Base-by-base conservation (phyloP, 2,888 invertebrate genomes). In the Eledona agricola region DNA sequence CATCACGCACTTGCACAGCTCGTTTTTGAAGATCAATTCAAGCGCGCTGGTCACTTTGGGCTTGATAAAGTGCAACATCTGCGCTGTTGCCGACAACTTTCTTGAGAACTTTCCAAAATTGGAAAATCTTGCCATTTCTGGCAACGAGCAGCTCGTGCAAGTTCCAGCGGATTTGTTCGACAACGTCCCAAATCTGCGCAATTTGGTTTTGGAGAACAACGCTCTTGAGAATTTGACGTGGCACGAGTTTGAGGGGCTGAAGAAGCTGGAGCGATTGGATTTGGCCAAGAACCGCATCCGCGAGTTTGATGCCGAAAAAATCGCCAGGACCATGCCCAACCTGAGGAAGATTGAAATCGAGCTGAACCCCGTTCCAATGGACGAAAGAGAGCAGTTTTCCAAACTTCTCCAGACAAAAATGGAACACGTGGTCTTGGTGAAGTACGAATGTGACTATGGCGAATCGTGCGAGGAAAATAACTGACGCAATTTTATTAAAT, bases 211-310 rank as follows among this genome's bases (percentile, higher is more conserved):
- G n/a, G n/a, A 19, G 20, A 5, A 5, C 4, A 19, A 19, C 20
- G n/a, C 4, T 19, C n/a, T 19, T 5, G 4, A 19, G 20, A 19
- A 19, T n/a, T 4, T 19, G 20, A 5, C 20, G 20, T 19, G 20
- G 20, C 4, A 5, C n/a, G 20, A 19, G n/a, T 19, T 19, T 19
- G 20, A 5, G 20, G 20, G 20, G 4, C 20, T 19, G n/a, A 19
- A 19, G n/a, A 4, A 19, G n/a, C 20, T 19, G n/a, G n/a, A 19
- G n/a, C 20, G 20, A 19, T 19, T 19, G 20, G n/a, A 19, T 19
- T 19, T 19, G 20, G 20, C 20, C 20, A 5, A 19, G n/a, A 19
- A 19, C 20, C 4, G n/a, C 4, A 4, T 19, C n/a, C 4, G 4
- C 4, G n/a, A 4, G n/a, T 19, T 19, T 5, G 20, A 19, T 19